Conservation (phyloP, 2,797 vertebrate species). For the Acanthurus lineatus region DNA sequence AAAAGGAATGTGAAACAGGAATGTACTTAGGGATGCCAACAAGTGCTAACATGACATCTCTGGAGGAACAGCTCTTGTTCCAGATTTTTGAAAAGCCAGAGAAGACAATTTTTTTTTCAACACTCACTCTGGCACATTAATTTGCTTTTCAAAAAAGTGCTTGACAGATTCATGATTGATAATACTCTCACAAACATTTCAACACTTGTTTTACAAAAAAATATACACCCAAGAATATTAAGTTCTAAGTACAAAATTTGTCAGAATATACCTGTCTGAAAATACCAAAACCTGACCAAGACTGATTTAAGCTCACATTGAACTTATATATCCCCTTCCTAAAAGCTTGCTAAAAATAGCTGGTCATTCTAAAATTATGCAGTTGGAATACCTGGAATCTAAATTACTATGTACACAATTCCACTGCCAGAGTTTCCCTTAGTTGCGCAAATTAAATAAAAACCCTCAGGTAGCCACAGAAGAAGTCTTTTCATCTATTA, state of each 20-base stretch:
- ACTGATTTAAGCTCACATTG: too few species aligned
- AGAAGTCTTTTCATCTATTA: background rate
- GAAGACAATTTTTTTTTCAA: background rate
- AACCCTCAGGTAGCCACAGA: background rate
- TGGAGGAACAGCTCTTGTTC: background rate
- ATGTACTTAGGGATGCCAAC: background rate
- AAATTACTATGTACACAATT: background rate
- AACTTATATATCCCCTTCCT: background rate
- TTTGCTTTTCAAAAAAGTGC: background rate
- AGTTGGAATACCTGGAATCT: background rate
- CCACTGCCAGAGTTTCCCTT: background rate
- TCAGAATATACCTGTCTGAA: background rate
- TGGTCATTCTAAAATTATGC: slow-evolving; percentile 6
- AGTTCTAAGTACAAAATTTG: background rate
- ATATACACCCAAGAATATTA: background rate
- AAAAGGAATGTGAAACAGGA: background rate
- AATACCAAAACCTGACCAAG: background rate
- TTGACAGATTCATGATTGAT: too few species aligned
- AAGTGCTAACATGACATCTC: background rate
- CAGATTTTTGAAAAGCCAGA: background rate
- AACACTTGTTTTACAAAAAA: background rate
- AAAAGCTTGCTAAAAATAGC: background rate
- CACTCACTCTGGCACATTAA: background rate
- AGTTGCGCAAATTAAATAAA: background rate
- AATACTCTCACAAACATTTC: background rate